A percentile compares a stretch with the other conserved stretches of the same genome.
phyloP scores from a whole-genome alignment of 2,888 invertebrate species.

The Emmelina monodactyla region DNA sequence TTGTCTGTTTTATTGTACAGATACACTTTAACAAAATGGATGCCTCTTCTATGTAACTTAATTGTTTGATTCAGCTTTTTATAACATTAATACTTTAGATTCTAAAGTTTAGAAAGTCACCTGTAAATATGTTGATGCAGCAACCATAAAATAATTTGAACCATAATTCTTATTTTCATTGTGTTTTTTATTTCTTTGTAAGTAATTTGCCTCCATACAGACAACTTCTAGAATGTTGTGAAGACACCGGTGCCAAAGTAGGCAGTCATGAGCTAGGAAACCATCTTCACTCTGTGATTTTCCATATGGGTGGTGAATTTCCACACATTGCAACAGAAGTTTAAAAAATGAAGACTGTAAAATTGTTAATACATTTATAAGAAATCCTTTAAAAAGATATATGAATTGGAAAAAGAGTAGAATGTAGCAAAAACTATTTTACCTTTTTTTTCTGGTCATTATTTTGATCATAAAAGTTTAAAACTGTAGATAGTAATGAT shows the following conservation, averaged over 20 bases:
- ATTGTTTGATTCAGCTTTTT: too few relatives aligned
- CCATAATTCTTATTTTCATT: conserved; percentile 1
- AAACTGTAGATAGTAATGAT: conserved; percentile 37
- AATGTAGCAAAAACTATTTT: too few relatives aligned
- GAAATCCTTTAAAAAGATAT: too few relatives aligned
- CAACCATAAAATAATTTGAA: neutral
- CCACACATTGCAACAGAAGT: conserved; percentile 31
- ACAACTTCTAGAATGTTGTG: conserved; percentile 43
- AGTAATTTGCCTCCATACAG: conserved; percentile 32
- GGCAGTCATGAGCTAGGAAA: conserved; percentile 39
- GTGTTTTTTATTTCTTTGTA: conserved; percentile 23
- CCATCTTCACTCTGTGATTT: conserved; percentile 28
- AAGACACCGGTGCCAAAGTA: conserved; percentile 39
- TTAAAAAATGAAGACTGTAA: conserved; percentile 42
- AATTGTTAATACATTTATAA: too few relatives aligned
- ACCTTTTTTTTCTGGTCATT: conserved; percentile 54
- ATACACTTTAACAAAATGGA: too few relatives aligned
- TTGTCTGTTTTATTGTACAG: too few relatives aligned
- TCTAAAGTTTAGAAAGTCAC: too few relatives aligned
- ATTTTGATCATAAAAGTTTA: conserved; percentile 51
- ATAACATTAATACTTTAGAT: too few relatives aligned
- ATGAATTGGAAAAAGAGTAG: too few relatives aligned
- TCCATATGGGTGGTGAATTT: conserved; percentile 47
- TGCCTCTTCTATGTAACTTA: too few relatives aligned
- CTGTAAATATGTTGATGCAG: neutral